Evolutionary conservation across 1,140 invertebrate species (phyloP).

Genomic region (Pomacea maculata): DNA sequence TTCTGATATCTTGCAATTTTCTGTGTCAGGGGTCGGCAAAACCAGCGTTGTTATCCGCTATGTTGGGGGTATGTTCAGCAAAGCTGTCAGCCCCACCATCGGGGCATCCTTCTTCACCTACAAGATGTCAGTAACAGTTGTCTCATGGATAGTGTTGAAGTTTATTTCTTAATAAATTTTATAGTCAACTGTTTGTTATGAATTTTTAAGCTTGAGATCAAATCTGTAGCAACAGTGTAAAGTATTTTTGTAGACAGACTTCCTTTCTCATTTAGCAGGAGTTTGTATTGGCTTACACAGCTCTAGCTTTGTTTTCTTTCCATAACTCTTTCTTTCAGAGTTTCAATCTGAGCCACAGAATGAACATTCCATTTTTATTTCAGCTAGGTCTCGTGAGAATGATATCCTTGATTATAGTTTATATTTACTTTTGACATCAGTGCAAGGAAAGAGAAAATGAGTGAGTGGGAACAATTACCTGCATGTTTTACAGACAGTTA

Average conservation of each 20-base stretch:
- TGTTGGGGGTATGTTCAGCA: constrained; percentile 79
- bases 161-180: neutral
- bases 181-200: neutral
- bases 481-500: neutral
- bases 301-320: too few relatives aligned
- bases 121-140: constrained; percentile 74
- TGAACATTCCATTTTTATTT: too few relatives aligned
- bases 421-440: too few relatives aligned
- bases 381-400: too few relatives aligned
- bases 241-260: too few relatives aligned
- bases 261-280: too few relatives aligned
- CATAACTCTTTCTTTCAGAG: too few relatives aligned
- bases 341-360: too few relatives aligned
- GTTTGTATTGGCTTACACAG: too few relatives aligned
- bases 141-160: neutral
- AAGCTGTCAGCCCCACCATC: constrained; percentile 81
- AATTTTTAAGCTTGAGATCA: too few relatives aligned
- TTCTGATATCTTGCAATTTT: constrained; percentile 12
- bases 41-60: constrained; percentile 84
- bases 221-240: too few relatives aligned
- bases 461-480: neutral
- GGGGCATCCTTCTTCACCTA: constrained; percentile 89
- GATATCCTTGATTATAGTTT: too few relatives aligned
- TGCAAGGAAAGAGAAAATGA: neutral
- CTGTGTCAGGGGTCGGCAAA: constrained; percentile 83